A percentile compares a stretch with the other conserved stretches of the same genome.
phyloP scores from a whole-genome alignment of 2,113 vertebrate genomes.

The Nestor notabilis region DNA sequence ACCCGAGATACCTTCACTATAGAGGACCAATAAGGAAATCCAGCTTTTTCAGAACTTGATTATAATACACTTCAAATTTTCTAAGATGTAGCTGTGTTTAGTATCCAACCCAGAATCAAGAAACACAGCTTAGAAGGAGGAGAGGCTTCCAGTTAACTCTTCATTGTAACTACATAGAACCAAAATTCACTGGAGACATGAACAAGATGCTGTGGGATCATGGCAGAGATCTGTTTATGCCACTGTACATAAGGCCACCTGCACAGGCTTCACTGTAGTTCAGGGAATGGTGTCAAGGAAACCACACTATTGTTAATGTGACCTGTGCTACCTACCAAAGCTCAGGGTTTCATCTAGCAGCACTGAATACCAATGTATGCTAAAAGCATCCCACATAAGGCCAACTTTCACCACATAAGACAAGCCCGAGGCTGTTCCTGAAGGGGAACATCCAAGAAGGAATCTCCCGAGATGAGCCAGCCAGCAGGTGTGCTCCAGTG shows the following conservation, averaged over 20 bases:
- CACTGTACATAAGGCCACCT: background rate
- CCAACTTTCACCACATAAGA: background rate
- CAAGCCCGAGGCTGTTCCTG: background rate
- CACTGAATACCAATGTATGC: background rate
- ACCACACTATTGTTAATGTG: background rate
- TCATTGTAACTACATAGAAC: background rate
- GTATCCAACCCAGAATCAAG: background rate
- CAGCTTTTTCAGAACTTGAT: background rate
- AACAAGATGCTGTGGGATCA: background rate
- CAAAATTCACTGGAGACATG: background rate
- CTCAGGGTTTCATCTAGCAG: background rate
- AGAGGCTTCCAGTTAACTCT: background rate
- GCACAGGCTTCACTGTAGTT: background rate
- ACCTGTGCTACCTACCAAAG: background rate
- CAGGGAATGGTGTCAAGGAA: background rate
- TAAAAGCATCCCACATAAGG: background rate
- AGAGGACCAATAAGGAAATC: background rate
- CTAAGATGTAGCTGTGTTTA: background rate
- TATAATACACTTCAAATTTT: background rate
- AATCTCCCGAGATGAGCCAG: background rate
- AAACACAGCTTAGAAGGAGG: background rate
- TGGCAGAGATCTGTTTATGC: background rate
- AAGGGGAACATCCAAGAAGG: background rate
- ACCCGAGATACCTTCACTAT: background rate
- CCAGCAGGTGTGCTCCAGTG: background rate